Evolutionary conservation across 2,113 vertebrate genomes (phyloP), one percentile per base, ranked within the genome.

Genomic region (Psephotus haematonotus): DNA sequence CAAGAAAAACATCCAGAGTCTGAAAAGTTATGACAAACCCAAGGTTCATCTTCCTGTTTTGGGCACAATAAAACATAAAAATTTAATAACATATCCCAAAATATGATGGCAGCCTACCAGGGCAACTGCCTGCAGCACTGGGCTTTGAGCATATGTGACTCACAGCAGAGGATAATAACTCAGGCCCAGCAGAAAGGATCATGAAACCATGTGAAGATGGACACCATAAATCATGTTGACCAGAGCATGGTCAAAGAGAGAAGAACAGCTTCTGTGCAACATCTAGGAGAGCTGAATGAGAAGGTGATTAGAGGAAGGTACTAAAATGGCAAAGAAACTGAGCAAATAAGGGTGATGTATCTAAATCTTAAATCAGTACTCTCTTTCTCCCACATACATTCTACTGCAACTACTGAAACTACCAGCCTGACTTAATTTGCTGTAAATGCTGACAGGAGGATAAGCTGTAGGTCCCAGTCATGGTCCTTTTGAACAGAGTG

Each of bases 141-240:
- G 13, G 4, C 13, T 69, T 72, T 80, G 35, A 17, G 5, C 2
- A 46, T 14, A 16, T 1, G 0, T 28, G 55, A 35, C 10, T 67
- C 44, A 47, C 13, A 60, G 37, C 27, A 72, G 37, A 79, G 23
- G 18, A 10, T 18, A 46, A n/a, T 17, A 90, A 25, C 33, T 25
- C 23, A 43, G 18, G 27, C 8, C 31, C 41, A 57, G 39, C 23
- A 69, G 11, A 0, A 1, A 41, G 23, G 8, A 25, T 24, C 7
- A 3, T 44, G 17, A 39, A 5, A 29, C 0, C 0, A 17, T n/a
- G 6, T 41, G 28, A 70, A 33, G 35, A 24, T 0, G 3, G 3
- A 0, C 5, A 39, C 28, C 43, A 35, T 64, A 47, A 39, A 50
- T 35, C 0, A 0, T 29, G 5, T 18, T 39, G 43, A 75, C 10